These are phyloP conservation scores for Priocnemis perturbator DNA, from an alignment of 2,888 invertebrate species.

Conservation along the genomic window DNA sequence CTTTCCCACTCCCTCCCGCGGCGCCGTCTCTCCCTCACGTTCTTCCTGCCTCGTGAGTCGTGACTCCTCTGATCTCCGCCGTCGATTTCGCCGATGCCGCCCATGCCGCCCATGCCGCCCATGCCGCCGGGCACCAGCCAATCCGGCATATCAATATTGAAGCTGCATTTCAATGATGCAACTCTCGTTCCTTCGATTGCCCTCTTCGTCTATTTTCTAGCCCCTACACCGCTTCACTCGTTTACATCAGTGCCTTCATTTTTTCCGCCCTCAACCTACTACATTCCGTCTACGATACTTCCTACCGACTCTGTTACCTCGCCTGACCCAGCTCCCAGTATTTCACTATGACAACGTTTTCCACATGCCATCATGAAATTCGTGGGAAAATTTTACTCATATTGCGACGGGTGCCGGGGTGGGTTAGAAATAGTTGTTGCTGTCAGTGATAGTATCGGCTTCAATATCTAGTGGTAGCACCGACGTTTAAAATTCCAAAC, in stretches of 20 bases:
- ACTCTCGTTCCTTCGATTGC: conserved; percentile 25
- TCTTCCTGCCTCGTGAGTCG: conserved; percentile 24
- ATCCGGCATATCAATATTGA: conserved; percentile 60
- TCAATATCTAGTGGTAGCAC: background rate
- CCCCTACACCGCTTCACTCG: background rate
- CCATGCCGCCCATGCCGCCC: no score
- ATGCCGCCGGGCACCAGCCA: conserved; percentile 47
- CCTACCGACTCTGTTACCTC: no score
- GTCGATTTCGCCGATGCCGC: no score
- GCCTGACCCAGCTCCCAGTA: no score
- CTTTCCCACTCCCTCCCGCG: conserved; percentile 16
- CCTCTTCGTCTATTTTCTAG: background rate
- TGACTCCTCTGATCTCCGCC: conserved; percentile 33
- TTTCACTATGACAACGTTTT: no score
- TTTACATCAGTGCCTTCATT: background rate
- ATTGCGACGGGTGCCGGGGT: no score
- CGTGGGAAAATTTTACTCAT: no score
- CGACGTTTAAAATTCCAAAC: conserved; percentile 50
- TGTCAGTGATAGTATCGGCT: conserved; percentile 4
- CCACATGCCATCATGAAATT: no score
- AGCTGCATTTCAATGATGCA: conserved; percentile 60
- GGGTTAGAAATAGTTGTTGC: conserved; percentile 26
- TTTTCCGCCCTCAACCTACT: background rate
- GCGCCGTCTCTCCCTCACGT: conserved; percentile 6
- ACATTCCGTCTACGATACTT: background rate